Percentiles rank a stretch among this genome's conserved stretches.
Conservation (phyloP, 2,113 vertebrate species). For the Microcebus jonahi region DNA sequence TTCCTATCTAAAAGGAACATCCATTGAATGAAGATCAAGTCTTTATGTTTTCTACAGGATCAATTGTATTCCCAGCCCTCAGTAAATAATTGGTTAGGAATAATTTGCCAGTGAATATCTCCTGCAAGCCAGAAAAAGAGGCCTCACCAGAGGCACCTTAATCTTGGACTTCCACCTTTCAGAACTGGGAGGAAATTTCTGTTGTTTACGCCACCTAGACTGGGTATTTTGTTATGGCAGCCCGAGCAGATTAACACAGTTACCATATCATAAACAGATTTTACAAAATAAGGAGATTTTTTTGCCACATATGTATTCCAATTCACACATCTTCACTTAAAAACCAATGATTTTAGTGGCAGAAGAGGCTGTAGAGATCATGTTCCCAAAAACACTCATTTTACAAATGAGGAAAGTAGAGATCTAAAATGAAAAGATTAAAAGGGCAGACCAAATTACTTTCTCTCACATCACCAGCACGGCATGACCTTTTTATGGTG, state of each 20-base stretch:
- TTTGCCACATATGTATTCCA: not conserved
- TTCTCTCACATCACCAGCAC: not conserved
- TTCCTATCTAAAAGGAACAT: not conserved
- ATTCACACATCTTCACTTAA: conserved; percentile 6
- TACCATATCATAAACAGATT: not conserved
- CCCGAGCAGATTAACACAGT: not conserved
- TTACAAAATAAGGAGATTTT: not conserved
- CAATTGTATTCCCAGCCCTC: not conserved
- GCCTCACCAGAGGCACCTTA: not conserved
- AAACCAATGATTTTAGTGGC: not conserved
- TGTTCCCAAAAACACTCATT: not conserved
- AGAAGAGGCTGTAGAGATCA: not conserved
- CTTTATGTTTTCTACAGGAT: not conserved
- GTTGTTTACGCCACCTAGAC: not conserved
- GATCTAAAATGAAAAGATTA: not conserved
- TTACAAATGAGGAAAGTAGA: not conserved
- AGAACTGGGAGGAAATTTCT: not conserved
- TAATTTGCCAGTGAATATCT: not conserved
- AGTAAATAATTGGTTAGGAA: conserved; percentile 44
- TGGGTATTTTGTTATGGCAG: not conserved
- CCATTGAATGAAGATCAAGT: not conserved
- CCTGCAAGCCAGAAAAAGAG: not conserved
- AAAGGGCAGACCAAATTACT: not conserved
- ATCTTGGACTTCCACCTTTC: not conserved
- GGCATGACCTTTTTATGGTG: not conserved